Evolutionary conservation across 2,113 vertebrate species (phyloP).

Genomic region (Chloebia gouldiae): DNA sequence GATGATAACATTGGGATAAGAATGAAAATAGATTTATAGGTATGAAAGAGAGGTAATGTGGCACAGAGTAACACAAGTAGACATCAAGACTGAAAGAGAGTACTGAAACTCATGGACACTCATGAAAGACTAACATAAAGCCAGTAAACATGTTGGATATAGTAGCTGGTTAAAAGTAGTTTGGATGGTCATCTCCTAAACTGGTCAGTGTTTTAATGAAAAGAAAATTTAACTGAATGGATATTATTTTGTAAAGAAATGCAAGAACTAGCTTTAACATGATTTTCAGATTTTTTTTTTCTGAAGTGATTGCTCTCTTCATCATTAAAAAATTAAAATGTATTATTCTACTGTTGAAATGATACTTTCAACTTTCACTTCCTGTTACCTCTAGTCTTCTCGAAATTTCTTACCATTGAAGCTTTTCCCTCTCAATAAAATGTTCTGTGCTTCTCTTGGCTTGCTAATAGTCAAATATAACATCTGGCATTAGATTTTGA

Average conservation of each 20-base stretch:
- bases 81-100: neutral
- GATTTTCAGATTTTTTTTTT: neutral
- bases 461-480: neutral
- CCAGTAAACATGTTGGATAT: neutral
- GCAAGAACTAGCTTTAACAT: neutral
- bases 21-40: neutral
- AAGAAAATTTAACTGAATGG: neutral
- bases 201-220: neutral
- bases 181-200: neutral
- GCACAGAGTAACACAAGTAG: neutral
- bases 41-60: neutral
- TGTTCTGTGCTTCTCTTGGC: neutral
- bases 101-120: neutral
- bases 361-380: neutral
- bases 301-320: neutral
- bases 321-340: neutral
- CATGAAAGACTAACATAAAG: neutral
- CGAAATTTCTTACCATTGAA: neutral
- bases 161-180: neutral
- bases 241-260: neutral
- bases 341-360: neutral
- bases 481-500: neutral
- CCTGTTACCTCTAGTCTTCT: neutral
- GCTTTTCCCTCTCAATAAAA: neutral
- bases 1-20: neutral